Conservation (phyloP, 53 echinoderm and acorn worm genomes). For the Arbacia lixula region DNA sequence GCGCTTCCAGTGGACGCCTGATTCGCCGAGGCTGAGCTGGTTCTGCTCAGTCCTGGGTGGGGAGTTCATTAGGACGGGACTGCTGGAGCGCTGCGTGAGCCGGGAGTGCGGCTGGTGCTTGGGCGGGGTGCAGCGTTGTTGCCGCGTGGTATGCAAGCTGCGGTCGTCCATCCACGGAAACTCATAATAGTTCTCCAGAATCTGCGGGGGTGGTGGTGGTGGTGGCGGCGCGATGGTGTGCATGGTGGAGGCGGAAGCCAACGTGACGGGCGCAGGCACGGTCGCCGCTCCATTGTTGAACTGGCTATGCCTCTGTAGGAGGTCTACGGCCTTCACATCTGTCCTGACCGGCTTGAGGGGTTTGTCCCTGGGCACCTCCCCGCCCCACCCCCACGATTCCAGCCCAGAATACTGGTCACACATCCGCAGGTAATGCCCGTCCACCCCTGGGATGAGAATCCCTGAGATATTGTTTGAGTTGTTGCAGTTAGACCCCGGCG, state of each 20-base stretch:
- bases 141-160: slow-evolving; percentile 32
- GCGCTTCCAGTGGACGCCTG: slow-evolving; percentile 40
- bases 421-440: slow-evolving; percentile 69
- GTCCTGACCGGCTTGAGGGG: slow-evolving; percentile 55
- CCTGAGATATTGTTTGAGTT: slow-evolving; percentile 71
- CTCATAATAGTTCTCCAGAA: slow-evolving; percentile 53
- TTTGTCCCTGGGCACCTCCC: slow-evolving; percentile 38
- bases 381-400: slow-evolving; percentile 20
- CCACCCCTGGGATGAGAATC: slow-evolving; percentile 55
- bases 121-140: slow-evolving; percentile 13
- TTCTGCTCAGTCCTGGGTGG: slow-evolving; percentile 36
- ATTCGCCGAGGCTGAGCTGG: slow-evolving; percentile 18
- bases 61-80: slow-evolving; percentile 47
- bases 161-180: slow-evolving; percentile 54
- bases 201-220: slow-evolving; percentile 14
- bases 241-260: not conserved
- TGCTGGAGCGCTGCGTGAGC: slow-evolving; percentile 35
- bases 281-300: slow-evolving; percentile 37
- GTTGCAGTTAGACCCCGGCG: slow-evolving; percentile 54
- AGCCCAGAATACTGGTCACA: slow-evolving; percentile 57
- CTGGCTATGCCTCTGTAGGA: slow-evolving; percentile 43
- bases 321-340: slow-evolving; percentile 49
- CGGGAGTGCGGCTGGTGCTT: slow-evolving; percentile 24
- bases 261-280: not conserved
- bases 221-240: not conserved